Evolutionary conservation across 2,888 invertebrate genomes (phyloP).

Genomic region (Cheilosia impressa): DNA sequence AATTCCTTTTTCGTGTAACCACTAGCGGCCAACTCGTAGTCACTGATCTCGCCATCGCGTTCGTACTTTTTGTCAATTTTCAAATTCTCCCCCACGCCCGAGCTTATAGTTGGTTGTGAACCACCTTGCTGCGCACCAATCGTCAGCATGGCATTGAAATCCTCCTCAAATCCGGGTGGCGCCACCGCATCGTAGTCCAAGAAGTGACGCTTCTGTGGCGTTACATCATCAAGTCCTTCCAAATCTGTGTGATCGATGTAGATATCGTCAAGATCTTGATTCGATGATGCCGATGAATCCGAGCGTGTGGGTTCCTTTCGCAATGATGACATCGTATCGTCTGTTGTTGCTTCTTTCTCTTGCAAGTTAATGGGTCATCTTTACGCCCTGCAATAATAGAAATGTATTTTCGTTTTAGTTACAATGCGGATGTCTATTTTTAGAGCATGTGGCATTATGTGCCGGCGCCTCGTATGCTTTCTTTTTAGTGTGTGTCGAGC

Average conservation of each 20-base stretch:
- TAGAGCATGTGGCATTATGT: slow-evolving; percentile 28
- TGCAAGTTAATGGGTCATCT: slow-evolving; percentile 61
- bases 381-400: slow-evolving; percentile 61
- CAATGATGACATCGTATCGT: slow-evolving; percentile 63
- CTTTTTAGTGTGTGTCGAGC: slow-evolving; percentile 35
- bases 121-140: slow-evolving; percentile 53
- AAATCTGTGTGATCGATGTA: slow-evolving; percentile 69
- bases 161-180: slow-evolving; percentile 84
- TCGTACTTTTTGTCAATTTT: slow-evolving; percentile 83
- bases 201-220: slow-evolving; percentile 86
- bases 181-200: slow-evolving; percentile 87
- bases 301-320: slow-evolving; percentile 63
- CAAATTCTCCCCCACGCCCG: slow-evolving; percentile 80
- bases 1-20: slow-evolving; percentile 83
- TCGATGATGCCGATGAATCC: slow-evolving; percentile 67
- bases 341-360: slow-evolving; percentile 3
- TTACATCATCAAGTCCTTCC: slow-evolving; percentile 79
- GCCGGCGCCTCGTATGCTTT: slow-evolving; percentile 38
- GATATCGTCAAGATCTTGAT: slow-evolving; percentile 70
- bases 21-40: slow-evolving; percentile 83
- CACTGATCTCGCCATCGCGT: slow-evolving; percentile 83
- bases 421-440: slow-evolving; percentile 58
- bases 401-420: slow-evolving; percentile 40
- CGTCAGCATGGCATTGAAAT: slow-evolving; percentile 75
- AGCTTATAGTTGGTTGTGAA: slow-evolving; percentile 41